Evolutionary conservation across 2,797 vertebrate genomes (phyloP).

Genomic region (Acanthis flammea): DNA sequence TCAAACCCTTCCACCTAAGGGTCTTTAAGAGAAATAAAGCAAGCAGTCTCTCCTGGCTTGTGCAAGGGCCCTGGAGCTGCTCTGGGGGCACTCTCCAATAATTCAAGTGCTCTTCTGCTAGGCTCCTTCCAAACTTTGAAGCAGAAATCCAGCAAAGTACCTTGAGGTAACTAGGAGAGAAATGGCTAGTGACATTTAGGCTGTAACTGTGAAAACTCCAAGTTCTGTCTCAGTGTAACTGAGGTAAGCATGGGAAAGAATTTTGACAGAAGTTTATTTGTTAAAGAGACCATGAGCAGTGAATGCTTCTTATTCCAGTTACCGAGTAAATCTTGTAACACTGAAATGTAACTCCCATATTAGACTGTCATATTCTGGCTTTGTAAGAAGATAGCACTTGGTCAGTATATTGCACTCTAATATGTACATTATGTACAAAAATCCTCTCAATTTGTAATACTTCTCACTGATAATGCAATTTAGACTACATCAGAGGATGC

Average conservation of each 20-base stretch:
- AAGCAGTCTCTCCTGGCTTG: background rate
- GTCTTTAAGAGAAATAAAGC: background rate
- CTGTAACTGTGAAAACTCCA: background rate
- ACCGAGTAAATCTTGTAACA: rapidly evolving
- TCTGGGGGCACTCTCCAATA: background rate
- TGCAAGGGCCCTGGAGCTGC: background rate
- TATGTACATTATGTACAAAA: rapidly evolving
- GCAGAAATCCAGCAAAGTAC: background rate
- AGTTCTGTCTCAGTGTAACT: background rate
- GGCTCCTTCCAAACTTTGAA: background rate
- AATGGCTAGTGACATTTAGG: background rate
- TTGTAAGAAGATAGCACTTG: background rate
- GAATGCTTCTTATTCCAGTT: background rate
- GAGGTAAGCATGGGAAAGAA: background rate
- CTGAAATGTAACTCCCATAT: background rate
- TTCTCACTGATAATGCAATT: background rate
- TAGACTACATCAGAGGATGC: background rate
- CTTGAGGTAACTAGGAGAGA: background rate
- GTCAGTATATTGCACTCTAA: background rate
- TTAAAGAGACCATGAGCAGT: background rate
- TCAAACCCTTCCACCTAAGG: background rate
- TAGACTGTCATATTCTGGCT: background rate
- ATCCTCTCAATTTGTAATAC: background rate
- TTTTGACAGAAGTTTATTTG: background rate
- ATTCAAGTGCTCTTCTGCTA: background rate